A percentile compares a stretch with the other conserved stretches of the same genome.
Conservation (phyloP, 2,888 invertebrate genomes). For the Scaptomyza reducta region DNA sequence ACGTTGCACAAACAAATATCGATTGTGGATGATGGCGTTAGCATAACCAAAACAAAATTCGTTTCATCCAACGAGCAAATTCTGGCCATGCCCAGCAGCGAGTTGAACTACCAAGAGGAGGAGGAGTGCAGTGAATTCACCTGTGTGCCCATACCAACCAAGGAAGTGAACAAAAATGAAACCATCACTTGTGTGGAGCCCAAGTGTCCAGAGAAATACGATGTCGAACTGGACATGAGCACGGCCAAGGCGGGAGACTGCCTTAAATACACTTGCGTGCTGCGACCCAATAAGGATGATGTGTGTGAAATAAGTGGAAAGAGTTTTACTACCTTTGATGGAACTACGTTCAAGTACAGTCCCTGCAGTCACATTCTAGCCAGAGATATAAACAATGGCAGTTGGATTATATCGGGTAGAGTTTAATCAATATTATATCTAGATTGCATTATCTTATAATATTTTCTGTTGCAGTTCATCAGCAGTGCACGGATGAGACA, state of each 20-base stretch:
- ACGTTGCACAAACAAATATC: conserved; percentile 79
- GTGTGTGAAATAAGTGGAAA: conserved; percentile 88
- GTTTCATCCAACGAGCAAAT: conserved; percentile 73
- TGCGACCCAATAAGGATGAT: conserved; percentile 87
- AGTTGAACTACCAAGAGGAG: conserved; percentile 64
- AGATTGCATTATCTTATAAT: conserved; percentile 44
- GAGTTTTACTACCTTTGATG: conserved; percentile 92
- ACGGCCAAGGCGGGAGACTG: conserved; percentile 84
- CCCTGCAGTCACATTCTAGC: conserved; percentile 92
- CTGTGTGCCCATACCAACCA: conserved; percentile 80
- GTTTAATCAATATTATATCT: neutral
- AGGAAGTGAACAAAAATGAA: conserved; percentile 69
- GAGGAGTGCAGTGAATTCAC: conserved; percentile 82
- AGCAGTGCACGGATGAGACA: conserved; percentile 78
- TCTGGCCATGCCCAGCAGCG: conserved; percentile 70
- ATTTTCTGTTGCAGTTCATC: conserved; percentile 86
- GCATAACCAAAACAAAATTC: conserved; percentile 77
- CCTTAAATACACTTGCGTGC: conserved; percentile 87
- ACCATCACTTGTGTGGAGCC: conserved; percentile 74
- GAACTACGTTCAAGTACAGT: conserved; percentile 91
- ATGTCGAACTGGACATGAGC: conserved; percentile 85
- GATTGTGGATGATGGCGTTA: conserved; percentile 74
- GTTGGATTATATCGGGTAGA: conserved; percentile 90
- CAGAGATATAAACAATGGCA: conserved; percentile 87
- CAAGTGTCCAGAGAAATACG: conserved; percentile 87